Percentiles rank a stretch among this genome's conserved stretches.
phyloP scores from a whole-genome alignment of 2,113 vertebrate species.

The Anguilla japonica region DNA sequence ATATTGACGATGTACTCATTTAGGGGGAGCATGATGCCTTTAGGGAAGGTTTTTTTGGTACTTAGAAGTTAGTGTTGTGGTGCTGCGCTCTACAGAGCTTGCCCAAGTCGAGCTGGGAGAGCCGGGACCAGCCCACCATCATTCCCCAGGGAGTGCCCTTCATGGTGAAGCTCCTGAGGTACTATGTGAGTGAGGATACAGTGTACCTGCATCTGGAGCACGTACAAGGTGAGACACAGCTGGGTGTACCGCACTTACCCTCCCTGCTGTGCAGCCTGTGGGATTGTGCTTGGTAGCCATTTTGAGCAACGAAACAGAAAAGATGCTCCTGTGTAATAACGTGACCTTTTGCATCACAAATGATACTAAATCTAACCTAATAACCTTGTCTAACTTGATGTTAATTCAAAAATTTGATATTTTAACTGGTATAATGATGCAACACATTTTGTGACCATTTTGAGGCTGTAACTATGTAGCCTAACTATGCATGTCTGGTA shows the following conservation, averaged over 20 bases:
- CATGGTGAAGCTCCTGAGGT: slow-evolving; percentile 89
- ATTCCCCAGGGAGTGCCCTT: slow-evolving; percentile 93
- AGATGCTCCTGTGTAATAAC: background rate
- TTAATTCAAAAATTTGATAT: background rate
- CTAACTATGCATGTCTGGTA: background rate
- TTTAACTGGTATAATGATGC: background rate
- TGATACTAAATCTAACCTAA: background rate
- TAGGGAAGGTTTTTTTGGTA: background rate
- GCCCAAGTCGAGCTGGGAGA: slow-evolving; percentile 82
- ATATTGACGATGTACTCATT: background rate
- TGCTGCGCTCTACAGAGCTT: slow-evolving; percentile 73
- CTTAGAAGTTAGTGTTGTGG: background rate
- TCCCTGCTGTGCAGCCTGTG: background rate
- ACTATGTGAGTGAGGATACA: slow-evolving; percentile 89
- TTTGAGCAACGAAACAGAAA: background rate
- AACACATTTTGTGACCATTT: background rate
- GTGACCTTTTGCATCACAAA: background rate
- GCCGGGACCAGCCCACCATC: slow-evolving; percentile 82
- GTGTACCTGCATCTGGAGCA: slow-evolving; percentile 93
- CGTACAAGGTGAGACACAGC: slow-evolving; percentile 76
- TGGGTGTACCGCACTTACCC: background rate
- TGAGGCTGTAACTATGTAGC: background rate
- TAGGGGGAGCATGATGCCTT: background rate
- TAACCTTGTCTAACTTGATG: background rate
- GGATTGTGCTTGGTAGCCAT: background rate